phyloP scores from a whole-genome alignment of 2,113 vertebrate species.

The Bungarus multicinctus region DNA sequence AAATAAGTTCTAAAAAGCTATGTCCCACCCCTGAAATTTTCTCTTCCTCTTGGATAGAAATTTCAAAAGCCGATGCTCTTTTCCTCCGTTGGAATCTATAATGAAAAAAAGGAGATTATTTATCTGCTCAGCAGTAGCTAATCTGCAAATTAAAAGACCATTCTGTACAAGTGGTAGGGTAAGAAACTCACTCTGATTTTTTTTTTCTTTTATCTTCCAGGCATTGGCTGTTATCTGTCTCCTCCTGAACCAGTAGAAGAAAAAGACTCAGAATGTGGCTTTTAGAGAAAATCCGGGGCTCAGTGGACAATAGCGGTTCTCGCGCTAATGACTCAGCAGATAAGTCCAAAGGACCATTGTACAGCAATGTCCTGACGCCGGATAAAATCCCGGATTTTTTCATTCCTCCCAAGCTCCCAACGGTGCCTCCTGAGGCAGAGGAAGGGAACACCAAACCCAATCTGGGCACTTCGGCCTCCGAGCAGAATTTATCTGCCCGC shows the following conservation, averaged over 20 bases:
- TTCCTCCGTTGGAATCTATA: background rate
- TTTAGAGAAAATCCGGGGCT: constrained; percentile 88
- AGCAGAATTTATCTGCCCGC: constrained; percentile 75
- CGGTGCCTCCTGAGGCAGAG: constrained; percentile 75
- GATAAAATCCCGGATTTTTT: constrained; percentile 98
- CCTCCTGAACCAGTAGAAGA: background rate
- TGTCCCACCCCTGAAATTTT: background rate
- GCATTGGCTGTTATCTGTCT: constrained; percentile 4
- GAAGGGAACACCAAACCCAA: constrained; percentile 65
- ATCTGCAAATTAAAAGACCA: background rate
- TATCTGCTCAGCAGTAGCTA: background rate
- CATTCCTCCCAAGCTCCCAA: constrained; percentile 89
- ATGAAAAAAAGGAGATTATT: background rate
- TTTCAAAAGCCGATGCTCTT: background rate
- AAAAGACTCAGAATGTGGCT: constrained; percentile 81
- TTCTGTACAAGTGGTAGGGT: background rate
- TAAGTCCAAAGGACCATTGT: constrained; percentile 68
- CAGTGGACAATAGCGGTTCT: constrained; percentile 77
- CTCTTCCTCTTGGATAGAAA: background rate
- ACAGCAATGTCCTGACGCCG: constrained; percentile 94
- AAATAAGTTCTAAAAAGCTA: background rate
- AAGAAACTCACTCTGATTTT: background rate
- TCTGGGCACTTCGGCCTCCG: constrained; percentile 72
- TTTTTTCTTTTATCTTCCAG: background rate
- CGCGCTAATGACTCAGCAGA: constrained; percentile 71